Evolutionary conservation across 2,888 invertebrate genomes (phyloP).

Genomic region (Ormyrus rosae): DNA sequence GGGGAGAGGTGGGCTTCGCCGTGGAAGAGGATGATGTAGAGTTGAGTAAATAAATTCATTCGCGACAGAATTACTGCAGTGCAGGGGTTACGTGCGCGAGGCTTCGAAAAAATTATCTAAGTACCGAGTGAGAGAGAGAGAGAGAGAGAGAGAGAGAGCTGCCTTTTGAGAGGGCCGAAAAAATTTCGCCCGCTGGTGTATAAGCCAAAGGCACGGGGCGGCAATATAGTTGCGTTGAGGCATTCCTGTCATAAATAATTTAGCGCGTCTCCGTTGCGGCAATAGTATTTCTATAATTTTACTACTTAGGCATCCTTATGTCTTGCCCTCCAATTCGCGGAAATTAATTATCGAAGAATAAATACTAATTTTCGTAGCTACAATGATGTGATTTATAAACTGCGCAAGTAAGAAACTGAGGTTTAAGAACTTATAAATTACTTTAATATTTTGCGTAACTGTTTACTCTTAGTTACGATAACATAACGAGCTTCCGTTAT

Average conservation of each 20-base stretch:
- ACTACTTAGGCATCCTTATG: not conserved
- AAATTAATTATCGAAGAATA: no score
- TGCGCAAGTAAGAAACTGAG: no score
- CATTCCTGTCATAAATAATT: conserved; percentile 43
- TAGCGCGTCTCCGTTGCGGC: not conserved
- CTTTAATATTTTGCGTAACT: no score
- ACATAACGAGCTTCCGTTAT: no score
- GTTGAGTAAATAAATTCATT: conserved; percentile 53
- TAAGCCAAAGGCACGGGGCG: not conserved
- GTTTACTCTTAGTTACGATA: no score
- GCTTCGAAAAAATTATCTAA: conserved; percentile 41
- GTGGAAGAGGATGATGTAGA: conserved; percentile 13
- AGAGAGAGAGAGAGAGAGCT: not conserved
- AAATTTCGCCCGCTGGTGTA: not conserved
- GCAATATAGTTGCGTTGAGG: conserved; percentile 40
- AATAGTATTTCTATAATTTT: conserved; percentile 30
- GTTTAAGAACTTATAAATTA: no score
- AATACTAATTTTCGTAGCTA: no score
- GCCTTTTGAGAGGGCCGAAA: not conserved
- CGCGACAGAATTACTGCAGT: conserved; percentile 42
- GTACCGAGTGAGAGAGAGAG: not conserved
- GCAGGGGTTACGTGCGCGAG: not conserved
- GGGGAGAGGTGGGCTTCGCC: no score
- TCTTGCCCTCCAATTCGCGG: no score
- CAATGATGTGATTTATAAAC: no score